Evolutionary conservation across 2,797 vertebrate species (phyloP).

Genomic region (Protosalanx chinensis): DNA sequence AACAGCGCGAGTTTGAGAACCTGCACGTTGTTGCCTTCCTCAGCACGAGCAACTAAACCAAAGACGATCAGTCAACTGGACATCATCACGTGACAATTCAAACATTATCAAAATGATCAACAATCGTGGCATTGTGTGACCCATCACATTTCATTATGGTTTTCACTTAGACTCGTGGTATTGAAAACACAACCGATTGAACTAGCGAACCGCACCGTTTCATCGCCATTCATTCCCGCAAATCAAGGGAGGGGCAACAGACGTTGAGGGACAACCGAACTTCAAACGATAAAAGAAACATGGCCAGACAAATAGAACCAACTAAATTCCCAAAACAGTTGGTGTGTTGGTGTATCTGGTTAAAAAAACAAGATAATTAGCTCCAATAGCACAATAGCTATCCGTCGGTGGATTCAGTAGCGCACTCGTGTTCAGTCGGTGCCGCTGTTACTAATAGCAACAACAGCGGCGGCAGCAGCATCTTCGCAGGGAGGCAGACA

Average conservation of each 20-base stretch:
- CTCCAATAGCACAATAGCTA: constrained; percentile 16
- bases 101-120: background rate
- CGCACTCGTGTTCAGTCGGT: constrained; percentile 4
- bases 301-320: background rate
- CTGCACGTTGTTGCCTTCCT: background rate
- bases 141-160: background rate
- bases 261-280: background rate
- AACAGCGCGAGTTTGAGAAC: background rate
- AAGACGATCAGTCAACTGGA: constrained; percentile 5
- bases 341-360: background rate
- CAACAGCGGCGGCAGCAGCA: constrained; percentile 30
- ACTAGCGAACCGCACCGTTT: background rate
- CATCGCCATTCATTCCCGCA: constrained; percentile 9
- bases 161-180: background rate
- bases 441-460: constrained; percentile 42
- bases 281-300: constrained; percentile 20
- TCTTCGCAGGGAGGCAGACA: background rate
- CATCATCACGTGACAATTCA: background rate
- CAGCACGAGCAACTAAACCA: background rate
- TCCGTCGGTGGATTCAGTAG: constrained; percentile 13
- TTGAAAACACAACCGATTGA: background rate
- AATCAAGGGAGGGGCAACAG: constrained; percentile 18
- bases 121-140: background rate
- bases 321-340: background rate
- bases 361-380: background rate